phyloP scores from a whole-genome alignment of 2,113 vertebrate genomes.

The Lagopus muta region DNA sequence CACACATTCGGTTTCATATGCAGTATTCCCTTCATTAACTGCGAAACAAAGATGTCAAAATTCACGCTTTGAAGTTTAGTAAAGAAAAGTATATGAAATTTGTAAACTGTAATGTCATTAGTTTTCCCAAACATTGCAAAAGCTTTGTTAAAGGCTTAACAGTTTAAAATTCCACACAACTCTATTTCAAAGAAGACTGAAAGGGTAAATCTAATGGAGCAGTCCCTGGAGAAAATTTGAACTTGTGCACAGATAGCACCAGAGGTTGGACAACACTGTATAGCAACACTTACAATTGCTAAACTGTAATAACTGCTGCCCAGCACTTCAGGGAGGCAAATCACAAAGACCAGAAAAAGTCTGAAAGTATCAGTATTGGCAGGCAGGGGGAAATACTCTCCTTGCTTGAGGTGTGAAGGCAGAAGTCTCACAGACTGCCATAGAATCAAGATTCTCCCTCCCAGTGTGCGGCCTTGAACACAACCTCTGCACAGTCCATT shows the following conservation, averaged over 20 bases:
- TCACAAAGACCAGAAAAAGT: neutral
- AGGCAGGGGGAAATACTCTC: neutral
- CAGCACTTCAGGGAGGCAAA: neutral
- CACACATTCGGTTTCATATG: neutral
- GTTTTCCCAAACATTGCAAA: neutral
- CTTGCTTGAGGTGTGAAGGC: neutral
- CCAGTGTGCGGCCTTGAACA: fast-evolving
- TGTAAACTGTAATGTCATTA: fast-evolving
- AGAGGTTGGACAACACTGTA: neutral
- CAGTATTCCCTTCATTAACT: neutral
- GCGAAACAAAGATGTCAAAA: neutral
- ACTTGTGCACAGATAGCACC: neutral
- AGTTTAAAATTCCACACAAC: neutral
- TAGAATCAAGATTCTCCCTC: neutral
- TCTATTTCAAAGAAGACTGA: neutral
- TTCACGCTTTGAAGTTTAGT: neutral
- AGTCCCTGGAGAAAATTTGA: neutral
- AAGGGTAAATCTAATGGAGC: neutral
- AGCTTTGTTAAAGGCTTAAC: neutral
- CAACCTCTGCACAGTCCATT: neutral
- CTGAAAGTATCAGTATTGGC: neutral
- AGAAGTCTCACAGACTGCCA: neutral
- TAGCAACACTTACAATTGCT: neutral
- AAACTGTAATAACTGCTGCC: neutral
- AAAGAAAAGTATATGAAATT: neutral